Evolutionary conservation across 2,888 invertebrate species (phyloP), one percentile per base, ranked within the genome.

Genomic region (Idaea dimidiata): DNA sequence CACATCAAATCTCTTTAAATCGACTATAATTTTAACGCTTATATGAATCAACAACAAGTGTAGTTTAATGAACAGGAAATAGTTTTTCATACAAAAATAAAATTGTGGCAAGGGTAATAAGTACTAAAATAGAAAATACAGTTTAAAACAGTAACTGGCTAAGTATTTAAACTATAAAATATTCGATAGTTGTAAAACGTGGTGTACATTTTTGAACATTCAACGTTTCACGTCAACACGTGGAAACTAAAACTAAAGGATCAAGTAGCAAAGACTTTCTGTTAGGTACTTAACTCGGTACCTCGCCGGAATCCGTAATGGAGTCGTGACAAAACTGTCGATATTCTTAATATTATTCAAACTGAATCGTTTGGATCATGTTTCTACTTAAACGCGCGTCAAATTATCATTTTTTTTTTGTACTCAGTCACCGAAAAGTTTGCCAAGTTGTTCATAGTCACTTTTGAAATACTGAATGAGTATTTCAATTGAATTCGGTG

Each of bases 231-330:
- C 62, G 66, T 66, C 66, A 66, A 53, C 63, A 66, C 66, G 63
- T 71, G 74, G 74, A 76, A 83, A 81, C 79, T 82, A 79, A 68
- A 78, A 79, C 76, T 71, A 62, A 69, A 56, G 76, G 83, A 84
- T 84, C 82, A 80, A 80, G 79, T 78, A 77, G 77, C 80, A 76
- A 78, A 82, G 78, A 80, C 83, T 83, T 80, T 77, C 77, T 78
- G 74, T 71, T 70, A 77, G 86, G 83, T 85, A 82, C 87, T 87
- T 87, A 86, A 82, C 77, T 74, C 76, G 78, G 78, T 74, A 86
- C 85, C 81, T 78, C 78, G 66, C 65, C 78, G 66, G 88, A 88
- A 88, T 88, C 81, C 76, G 77, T 82, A 87, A 88, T 88, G 73
- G 78, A 80, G 71, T 79, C 87, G 88, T 88, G 88, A 87, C 81